Base-by-base conservation (phyloP, 92 coral and sea anemone species). In the Phenganax stokvisi region DNA sequence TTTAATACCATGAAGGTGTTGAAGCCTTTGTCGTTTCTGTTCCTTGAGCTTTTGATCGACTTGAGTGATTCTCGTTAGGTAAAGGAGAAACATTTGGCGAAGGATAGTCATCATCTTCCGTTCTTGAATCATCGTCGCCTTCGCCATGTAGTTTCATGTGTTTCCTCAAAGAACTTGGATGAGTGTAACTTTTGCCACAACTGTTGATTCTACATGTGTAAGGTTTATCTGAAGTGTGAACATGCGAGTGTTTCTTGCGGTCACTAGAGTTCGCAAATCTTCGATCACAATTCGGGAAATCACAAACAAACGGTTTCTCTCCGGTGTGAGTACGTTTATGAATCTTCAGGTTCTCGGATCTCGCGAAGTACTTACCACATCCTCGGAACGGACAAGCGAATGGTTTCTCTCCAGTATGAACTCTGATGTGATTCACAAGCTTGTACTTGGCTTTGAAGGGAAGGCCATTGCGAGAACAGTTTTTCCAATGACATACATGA, bases 261-360 rank as follows among this genome's bases (percentile, higher is more conserved):
- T 96, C 99, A 89, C 99, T 96, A 25, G 99, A 96, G 87, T 96
- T 96, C 63, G 99, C 99, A 75, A 96, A 96, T 77, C 99, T 86
- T 44, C 99, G 90, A 71, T 96, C 99, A 72, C 99, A 96, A 44
- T 97, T 97, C 56, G 94, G 96, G 75, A 88, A 92, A 62, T 96
- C 99, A 63, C 99, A 96, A 13, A 96, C 89, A 56, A 96, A 96
- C 8, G 99, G 99, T 70, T 96, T 96, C 81, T 96, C 99, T 12
- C 99, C 99, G 0, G 99, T 96, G 84, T 96, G 99, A 65, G 99
- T 96, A 80, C 99, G 84, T 86, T 96, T 96, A 78, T 96, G 99
- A 60, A 96, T 96, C 87, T 96, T 96, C 81, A 96, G 80, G 85
- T 96, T 96, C 83, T 96, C 99, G 15, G 99, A 96, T 73, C 99